phyloP scores from a whole-genome alignment of 2,797 vertebrate genomes.

The Artibeus lituratus region DNA sequence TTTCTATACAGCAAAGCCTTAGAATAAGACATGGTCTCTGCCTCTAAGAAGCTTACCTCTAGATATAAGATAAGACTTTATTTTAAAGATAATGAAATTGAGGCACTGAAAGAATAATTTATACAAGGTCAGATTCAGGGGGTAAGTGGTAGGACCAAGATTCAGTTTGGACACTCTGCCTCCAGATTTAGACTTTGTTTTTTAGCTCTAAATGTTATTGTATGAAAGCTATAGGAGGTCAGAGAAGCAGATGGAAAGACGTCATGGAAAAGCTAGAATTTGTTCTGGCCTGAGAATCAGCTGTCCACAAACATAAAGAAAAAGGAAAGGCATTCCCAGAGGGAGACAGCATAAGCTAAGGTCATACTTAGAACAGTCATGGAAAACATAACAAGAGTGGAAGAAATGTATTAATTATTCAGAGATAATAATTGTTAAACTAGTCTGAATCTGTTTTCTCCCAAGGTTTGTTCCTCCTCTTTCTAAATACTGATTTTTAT shows the following conservation, averaged over 20 bases:
- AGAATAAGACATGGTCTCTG: not conserved
- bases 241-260: not conserved
- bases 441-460: not conserved
- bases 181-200: not conserved
- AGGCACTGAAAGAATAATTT: not conserved
- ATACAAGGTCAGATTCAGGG: not conserved
- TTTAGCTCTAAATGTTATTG: not conserved
- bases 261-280: not conserved
- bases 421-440: not conserved
- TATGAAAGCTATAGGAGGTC: not conserved
- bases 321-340: not conserved
- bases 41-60: not conserved
- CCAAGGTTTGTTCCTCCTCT: not conserved
- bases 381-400: not conserved
- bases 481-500: not conserved
- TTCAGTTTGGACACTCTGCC: not conserved
- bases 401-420: slow-evolving; percentile 9
- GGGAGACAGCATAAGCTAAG: not conserved
- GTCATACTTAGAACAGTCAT: not conserved
- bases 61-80: not conserved
- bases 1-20: not conserved
- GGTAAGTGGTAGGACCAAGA: not conserved
- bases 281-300: not conserved
- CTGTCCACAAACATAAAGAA: not conserved
- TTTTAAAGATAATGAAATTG: not conserved